Percentiles rank a stretch among this genome's conserved stretches.
Conservation (phyloP, 2,888 invertebrate species). For the Catonia carolina region DNA sequence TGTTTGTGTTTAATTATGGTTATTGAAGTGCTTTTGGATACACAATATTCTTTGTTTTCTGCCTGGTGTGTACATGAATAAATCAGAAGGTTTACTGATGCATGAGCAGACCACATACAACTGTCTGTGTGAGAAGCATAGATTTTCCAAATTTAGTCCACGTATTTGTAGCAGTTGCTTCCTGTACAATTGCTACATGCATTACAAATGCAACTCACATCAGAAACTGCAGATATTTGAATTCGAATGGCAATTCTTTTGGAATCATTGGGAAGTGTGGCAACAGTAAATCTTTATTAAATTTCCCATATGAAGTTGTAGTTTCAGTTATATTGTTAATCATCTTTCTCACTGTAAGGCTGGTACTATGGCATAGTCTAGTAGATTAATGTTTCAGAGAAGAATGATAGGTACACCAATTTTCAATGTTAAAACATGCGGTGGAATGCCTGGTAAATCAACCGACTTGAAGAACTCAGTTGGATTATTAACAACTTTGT, state of each 20-base stretch:
- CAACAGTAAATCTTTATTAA: conserved; percentile 34
- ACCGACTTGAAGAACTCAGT: neutral
- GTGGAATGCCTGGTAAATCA: conserved; percentile 2
- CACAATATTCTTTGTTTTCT: conserved; percentile 16
- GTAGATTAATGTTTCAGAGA: conserved; percentile 37
- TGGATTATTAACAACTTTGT: too few species aligned
- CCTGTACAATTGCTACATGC: conserved; percentile 32
- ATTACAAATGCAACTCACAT: conserved; percentile 30
- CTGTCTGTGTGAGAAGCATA: conserved; percentile 32
- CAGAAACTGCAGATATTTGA: conserved; percentile 31
- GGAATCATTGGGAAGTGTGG: conserved; percentile 30
- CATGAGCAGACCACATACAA: conserved; percentile 36
- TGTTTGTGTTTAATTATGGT: conserved; percentile 33
- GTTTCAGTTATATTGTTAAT: conserved; percentile 23
- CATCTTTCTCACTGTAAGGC: conserved; percentile 23
- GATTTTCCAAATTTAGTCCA: conserved; percentile 28
- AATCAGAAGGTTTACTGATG: conserved; percentile 15
- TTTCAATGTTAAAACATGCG: conserved; percentile 32
- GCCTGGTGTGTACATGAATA: conserved; percentile 14
- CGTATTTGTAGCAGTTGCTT: conserved; percentile 29
- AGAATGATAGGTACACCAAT: conserved; percentile 36
- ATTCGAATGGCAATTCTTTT: conserved; percentile 27
- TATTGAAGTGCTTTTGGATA: conserved; percentile 31
- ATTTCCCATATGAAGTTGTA: conserved; percentile 19
- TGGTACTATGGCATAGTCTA: conserved; percentile 35